Conservation (phyloP, 2,113 vertebrate genomes). For the Perca fluviatilis region DNA sequence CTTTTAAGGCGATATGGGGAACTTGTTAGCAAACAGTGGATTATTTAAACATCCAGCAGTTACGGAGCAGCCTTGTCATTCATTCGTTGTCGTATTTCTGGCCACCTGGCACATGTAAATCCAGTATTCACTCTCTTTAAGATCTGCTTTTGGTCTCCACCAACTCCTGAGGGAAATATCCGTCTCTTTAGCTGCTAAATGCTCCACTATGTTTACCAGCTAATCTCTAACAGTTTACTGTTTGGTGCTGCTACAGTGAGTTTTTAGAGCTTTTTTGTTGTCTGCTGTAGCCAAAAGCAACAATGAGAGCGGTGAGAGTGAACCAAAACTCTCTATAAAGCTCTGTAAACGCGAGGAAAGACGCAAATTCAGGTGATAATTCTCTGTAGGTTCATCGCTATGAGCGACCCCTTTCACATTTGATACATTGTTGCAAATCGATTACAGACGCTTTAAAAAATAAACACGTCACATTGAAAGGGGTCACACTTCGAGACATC, state of each 20-base stretch:
- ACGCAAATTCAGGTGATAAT: background rate
- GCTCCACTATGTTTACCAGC: background rate
- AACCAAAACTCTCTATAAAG: background rate
- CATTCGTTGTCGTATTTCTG: background rate
- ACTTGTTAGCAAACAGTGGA: background rate
- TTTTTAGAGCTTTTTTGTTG: background rate
- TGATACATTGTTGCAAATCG: background rate
- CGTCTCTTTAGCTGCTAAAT: background rate
- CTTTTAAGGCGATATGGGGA: background rate
- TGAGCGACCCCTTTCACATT: background rate
- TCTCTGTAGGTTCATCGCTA: background rate
- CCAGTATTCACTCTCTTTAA: background rate
- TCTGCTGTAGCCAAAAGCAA: background rate
- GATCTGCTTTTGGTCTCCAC: background rate
- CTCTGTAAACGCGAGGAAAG: background rate
- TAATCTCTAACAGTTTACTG: background rate
- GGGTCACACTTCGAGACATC: conserved; percentile 21
- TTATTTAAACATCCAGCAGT: background rate
- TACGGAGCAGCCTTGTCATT: background rate
- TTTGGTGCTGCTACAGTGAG: background rate
- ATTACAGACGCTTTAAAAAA: background rate
- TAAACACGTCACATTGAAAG: background rate
- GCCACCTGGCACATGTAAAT: background rate
- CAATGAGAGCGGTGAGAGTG: background rate
- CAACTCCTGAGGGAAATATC: background rate